Evolutionary conservation across 1,140 invertebrate species (phyloP).

Genomic region (Anagrus nilaparvatae): DNA sequence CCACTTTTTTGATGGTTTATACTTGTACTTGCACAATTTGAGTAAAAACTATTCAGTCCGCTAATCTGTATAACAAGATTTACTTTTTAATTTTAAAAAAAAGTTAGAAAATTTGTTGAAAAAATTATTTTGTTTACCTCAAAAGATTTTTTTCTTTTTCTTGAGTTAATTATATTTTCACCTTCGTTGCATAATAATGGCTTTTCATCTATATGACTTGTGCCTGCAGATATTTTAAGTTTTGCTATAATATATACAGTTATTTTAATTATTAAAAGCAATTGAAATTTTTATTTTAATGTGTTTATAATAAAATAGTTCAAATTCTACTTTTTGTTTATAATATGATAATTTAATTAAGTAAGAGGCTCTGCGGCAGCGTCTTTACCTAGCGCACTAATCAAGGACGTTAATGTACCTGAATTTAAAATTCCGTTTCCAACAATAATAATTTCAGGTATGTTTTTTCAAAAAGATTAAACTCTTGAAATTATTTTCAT

Average conservation of each 20-base stretch:
- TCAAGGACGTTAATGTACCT: too few species aligned
- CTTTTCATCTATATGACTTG: slow-evolving; percentile 17
- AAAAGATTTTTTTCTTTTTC: slow-evolving; percentile 27
- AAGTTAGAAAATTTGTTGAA: not conserved
- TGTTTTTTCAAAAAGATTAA: too few species aligned
- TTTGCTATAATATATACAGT: slow-evolving; percentile 12
- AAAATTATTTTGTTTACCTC: slow-evolving; percentile 18
- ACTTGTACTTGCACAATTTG: slow-evolving; percentile 13
- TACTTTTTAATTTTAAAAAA: not conserved
- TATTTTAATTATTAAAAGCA: not conserved
- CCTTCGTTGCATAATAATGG: slow-evolving; percentile 14
- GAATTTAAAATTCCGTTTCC: too few species aligned
- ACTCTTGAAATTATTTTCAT: too few species aligned
- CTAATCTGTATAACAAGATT: slow-evolving; percentile 1
- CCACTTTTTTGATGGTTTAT: not conserved
- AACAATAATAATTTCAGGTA: too few species aligned
- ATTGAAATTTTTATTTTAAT: too few species aligned
- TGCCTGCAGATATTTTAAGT: slow-evolving; percentile 12
- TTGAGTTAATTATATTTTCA: slow-evolving; percentile 18
- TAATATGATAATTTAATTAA: too few species aligned
- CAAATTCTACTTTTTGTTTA: too few species aligned
- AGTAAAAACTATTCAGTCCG: slow-evolving; percentile 8
- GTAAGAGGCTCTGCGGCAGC: too few species aligned
- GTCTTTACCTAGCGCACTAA: too few species aligned
- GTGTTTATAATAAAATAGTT: too few species aligned